Conservation (phyloP, 2,113 vertebrate genomes). For the Chiloscyllium plagiosum region DNA sequence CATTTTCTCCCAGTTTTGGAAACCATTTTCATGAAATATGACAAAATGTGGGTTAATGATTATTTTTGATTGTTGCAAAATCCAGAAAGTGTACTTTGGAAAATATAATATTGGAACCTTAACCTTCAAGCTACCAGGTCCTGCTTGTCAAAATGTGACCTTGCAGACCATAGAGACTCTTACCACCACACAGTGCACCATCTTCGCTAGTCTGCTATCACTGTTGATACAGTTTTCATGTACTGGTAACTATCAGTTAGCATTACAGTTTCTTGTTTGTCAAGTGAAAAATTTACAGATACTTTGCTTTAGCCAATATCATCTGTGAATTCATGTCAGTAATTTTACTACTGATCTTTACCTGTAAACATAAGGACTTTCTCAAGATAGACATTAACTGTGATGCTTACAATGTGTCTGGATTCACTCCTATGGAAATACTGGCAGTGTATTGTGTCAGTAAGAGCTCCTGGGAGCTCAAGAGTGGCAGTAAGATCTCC, state of each 20-base stretch:
- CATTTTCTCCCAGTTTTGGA: not conserved
- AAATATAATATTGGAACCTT: not conserved
- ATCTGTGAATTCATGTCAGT: not conserved
- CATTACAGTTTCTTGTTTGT: not conserved
- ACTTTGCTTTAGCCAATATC: not conserved
- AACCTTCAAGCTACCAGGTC: not conserved
- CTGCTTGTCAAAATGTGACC: not conserved
- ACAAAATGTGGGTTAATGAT: conserved; percentile 10
- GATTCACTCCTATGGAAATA: not conserved
- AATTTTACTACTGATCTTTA: conserved; percentile 10
- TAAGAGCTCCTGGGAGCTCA: conserved; percentile 31
- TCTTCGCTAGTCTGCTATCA: not conserved
- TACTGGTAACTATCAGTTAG: not conserved
- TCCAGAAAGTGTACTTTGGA: not conserved
- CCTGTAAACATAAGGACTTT: not conserved
- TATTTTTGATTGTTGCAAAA: conserved; percentile 22
- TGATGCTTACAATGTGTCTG: not conserved
- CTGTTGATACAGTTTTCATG: conserved; percentile 11
- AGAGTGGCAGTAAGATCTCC: conserved; percentile 7
- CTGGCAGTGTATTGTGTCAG: conserved; percentile 1
- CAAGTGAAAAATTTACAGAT: not conserved
- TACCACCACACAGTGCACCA: not conserved
- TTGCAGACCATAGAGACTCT: conserved; percentile 6
- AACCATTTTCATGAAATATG: not conserved
- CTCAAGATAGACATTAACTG: conserved; percentile 11